phyloP scores from a whole-genome alignment of 2,888 invertebrate species.

The Oscheius sp. region DNA sequence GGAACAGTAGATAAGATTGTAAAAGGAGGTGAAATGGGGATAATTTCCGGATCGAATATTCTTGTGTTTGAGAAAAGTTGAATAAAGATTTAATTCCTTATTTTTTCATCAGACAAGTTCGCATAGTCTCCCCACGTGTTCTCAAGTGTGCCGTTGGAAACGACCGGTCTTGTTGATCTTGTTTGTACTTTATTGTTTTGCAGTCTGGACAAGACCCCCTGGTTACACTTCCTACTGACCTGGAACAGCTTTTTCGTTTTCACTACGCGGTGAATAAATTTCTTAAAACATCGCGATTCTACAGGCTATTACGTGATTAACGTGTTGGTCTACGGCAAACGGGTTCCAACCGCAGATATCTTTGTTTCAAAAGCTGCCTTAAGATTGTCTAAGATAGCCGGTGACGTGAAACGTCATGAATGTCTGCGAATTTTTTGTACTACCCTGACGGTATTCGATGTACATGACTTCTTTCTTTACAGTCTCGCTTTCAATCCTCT shows the following conservation, averaged over 20 bases:
- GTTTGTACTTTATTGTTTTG: constrained; percentile 9
- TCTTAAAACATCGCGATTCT: no score
- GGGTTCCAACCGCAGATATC: neutral
- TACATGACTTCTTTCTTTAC: no score
- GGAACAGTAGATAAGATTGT: constrained; percentile 68
- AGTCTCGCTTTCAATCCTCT: no score
- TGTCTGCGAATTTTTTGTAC: neutral
- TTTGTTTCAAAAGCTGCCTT: neutral
- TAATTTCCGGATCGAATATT: constrained; percentile 65
- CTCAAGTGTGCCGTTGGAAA: neutral
- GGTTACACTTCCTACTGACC: no score
- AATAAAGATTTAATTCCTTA: no score
- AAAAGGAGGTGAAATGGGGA: constrained; percentile 62
- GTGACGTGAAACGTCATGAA: no score
- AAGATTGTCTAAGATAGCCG: neutral
- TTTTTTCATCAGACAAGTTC: no score
- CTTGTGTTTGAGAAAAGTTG: constrained; percentile 58
- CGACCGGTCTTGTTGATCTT: constrained; percentile 2
- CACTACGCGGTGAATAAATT: no score
- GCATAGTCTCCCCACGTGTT: constrained; percentile 20
- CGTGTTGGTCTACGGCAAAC: neutral
- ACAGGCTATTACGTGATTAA: no score
- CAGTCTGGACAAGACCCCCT: no score
- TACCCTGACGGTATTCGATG: no score
- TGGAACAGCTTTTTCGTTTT: no score